Conservation (phyloP, 2,797 vertebrate genomes). For the Halcyon smyrnensis region DNA sequence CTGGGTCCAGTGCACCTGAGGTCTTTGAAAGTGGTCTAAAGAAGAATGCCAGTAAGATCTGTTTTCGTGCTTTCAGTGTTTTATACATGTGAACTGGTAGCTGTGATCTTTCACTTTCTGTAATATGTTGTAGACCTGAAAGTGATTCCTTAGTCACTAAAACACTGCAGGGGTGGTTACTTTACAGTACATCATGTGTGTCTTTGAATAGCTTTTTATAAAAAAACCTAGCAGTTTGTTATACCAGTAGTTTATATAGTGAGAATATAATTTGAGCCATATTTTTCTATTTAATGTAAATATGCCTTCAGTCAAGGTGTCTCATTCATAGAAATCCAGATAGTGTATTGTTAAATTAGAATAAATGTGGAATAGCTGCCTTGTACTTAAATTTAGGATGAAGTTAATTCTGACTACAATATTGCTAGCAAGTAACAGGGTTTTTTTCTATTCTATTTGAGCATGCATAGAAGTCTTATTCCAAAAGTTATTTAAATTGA, state of each 20-base stretch:
- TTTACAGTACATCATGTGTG: neutral
- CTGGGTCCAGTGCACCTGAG: conserved; percentile 76
- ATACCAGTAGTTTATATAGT: neutral
- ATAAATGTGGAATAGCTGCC: neutral
- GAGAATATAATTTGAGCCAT: neutral
- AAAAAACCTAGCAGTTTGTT: neutral
- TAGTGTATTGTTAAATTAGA: neutral
- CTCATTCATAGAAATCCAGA: neutral
- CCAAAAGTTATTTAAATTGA: conserved; percentile 7
- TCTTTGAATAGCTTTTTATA: neutral
- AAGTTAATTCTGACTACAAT: conserved; percentile 13
- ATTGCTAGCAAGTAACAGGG: neutral
- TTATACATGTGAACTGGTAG: neutral
- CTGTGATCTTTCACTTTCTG: neutral
- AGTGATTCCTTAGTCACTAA: neutral
- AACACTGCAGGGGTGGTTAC: rapidly evolving
- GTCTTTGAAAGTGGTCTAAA: conserved; percentile 76
- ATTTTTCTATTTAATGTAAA: neutral
- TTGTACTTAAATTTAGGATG: conserved; percentile 40
- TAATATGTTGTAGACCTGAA: neutral
- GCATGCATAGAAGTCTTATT: conserved; percentile 5
- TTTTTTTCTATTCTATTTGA: neutral
- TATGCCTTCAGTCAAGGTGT: neutral
- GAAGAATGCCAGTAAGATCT: conserved; percentile 84
- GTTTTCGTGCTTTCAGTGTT: neutral